Conservation (phyloP, 2,888 invertebrate genomes). For the Hirudinaria manillensis region DNA sequence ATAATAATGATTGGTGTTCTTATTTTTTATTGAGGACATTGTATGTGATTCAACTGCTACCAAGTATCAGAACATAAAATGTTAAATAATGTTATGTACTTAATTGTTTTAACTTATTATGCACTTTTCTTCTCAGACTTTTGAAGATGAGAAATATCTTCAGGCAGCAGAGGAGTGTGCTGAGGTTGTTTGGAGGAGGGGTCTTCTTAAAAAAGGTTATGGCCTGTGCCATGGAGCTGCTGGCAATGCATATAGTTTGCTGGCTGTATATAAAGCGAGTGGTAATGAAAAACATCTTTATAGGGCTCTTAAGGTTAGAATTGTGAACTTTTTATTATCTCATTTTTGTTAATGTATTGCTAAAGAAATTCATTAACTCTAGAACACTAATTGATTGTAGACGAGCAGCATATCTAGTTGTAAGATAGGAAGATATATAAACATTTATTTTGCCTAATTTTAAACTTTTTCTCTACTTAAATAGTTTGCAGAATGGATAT, state of each 20-base stretch:
- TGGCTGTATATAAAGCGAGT: conserved; percentile 72
- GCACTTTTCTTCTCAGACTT: conserved; percentile 31
- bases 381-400: too few relatives aligned
- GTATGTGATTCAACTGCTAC: too few relatives aligned
- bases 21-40: too few relatives aligned
- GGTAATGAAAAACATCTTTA: conserved; percentile 68
- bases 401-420: too few relatives aligned
- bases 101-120: background rate
- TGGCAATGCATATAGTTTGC: conserved; percentile 78
- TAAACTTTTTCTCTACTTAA: background rate
- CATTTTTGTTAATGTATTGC: too few relatives aligned
- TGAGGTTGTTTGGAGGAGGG: conserved; percentile 74
- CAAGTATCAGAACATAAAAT: too few relatives aligned
- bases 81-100: too few relatives aligned
- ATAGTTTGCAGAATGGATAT: conserved; percentile 74
- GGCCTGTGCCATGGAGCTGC: conserved; percentile 81
- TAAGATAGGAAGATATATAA: background rate
- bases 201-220: conserved; percentile 69
- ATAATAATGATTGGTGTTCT: too few relatives aligned
- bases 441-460: background rate
- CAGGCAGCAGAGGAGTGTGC: conserved; percentile 66
- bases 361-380: too few relatives aligned
- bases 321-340: background rate
- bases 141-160: conserved; percentile 55
- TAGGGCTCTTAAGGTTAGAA: conserved; percentile 60